Evolutionary conservation across 53 echinoderm and acorn worm species (phyloP).

Genomic region (Temnopleurus reevesii): DNA sequence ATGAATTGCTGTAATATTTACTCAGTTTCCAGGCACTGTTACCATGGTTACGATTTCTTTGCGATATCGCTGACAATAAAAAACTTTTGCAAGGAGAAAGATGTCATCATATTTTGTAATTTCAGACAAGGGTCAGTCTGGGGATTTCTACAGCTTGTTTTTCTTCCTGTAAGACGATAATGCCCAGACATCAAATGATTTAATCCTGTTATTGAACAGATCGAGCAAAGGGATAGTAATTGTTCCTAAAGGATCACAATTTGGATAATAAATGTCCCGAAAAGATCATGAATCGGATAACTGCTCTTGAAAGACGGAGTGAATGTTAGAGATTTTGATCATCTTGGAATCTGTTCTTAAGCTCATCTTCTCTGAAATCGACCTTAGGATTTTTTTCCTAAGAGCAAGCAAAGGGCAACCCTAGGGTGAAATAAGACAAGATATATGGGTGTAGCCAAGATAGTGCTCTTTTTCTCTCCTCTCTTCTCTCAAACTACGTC

Average conservation of each 20-base stretch:
- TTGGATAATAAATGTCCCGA: too few relatives aligned
- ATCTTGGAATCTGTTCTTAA: background rate
- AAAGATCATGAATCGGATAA: background rate
- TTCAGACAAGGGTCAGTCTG: background rate
- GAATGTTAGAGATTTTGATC: background rate
- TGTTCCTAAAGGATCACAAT: too few relatives aligned
- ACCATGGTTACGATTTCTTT: too few relatives aligned
- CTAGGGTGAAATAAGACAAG: background rate
- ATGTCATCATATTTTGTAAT: background rate
- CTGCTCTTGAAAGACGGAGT: background rate
- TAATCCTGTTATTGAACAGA: background rate
- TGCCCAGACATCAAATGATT: background rate
- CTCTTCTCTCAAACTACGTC: background rate
- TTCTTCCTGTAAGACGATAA: background rate
- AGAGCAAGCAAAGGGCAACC: background rate
- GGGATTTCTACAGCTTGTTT: background rate
- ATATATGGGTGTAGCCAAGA: slow-evolving; percentile 3
- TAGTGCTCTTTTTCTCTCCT: background rate
- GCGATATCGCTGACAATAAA: too few relatives aligned
- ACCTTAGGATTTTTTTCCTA: background rate
- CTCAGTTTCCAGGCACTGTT: too few relatives aligned
- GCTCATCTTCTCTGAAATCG: slow-evolving; percentile 17
- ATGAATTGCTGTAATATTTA: too few relatives aligned
- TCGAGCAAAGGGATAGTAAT: too few relatives aligned
- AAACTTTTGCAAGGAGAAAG: background rate